Conservation (phyloP, 2,888 invertebrate species). For the Coelinius sp. region DNA sequence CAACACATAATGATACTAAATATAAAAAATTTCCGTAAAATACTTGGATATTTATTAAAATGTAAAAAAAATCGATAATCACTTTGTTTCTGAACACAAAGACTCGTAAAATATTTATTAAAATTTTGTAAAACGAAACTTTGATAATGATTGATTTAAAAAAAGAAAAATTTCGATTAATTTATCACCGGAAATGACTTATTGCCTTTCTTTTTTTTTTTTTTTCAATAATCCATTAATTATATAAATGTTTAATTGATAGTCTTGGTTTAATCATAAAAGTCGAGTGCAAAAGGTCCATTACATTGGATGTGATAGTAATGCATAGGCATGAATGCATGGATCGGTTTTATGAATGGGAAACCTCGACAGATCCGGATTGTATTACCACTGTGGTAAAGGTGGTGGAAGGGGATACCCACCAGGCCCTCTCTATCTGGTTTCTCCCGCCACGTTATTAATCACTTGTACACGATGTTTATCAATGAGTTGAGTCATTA, state of each 20-base stretch:
- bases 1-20: no score
- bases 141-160: background rate
- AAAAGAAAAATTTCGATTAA: background rate
- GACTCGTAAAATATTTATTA: no score
- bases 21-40: no score
- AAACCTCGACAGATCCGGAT: conserved; percentile 48
- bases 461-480: background rate
- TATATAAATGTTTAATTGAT: background rate
- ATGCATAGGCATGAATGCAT: conserved; percentile 37
- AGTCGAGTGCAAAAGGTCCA: background rate
- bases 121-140: background rate
- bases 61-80: no score
- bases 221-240: background rate
- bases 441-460: conserved; percentile 35
- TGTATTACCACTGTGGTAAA: conserved; percentile 41
- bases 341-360: conserved; percentile 53
- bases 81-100: no score
- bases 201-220: background rate
- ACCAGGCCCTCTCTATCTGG: conserved; percentile 30
- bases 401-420: background rate
- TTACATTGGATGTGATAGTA: background rate
- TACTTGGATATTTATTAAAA: no score
- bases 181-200: background rate
- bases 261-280: background rate
- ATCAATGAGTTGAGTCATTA: conserved; percentile 13